A percentile compares a stretch with the other conserved stretches of the same genome.
Evolutionary conservation across 2,888 invertebrate genomes (phyloP).

Genomic region (Camptogramma bilineatum): DNA sequence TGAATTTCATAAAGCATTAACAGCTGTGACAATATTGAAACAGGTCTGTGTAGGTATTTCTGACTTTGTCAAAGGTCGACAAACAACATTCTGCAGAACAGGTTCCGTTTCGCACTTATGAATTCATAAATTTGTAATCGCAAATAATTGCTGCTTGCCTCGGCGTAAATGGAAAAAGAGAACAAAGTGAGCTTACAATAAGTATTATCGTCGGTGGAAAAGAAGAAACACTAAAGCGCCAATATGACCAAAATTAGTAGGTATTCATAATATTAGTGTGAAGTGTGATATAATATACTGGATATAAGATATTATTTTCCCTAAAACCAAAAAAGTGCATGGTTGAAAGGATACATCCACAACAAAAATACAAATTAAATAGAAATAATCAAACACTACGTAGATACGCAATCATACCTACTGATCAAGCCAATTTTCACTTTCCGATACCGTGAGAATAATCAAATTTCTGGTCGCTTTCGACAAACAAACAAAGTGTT

Average conservation of each 20-base stretch:
- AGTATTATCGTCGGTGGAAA: too few species aligned
- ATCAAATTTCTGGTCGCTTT: slow-evolving; percentile 68
- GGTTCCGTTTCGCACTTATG: slow-evolving; percentile 46
- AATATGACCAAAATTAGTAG: too few species aligned
- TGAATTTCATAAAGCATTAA: slow-evolving; percentile 18
- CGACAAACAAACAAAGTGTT: slow-evolving; percentile 59
- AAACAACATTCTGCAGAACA: slow-evolving; percentile 46
- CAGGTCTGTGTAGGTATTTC: slow-evolving; percentile 37
- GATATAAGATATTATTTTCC: too few species aligned
- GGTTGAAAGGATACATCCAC: too few species aligned
- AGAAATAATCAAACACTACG: too few species aligned
- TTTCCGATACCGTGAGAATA: slow-evolving; percentile 64
- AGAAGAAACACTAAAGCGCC: too few species aligned
- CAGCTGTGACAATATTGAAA: slow-evolving; percentile 30
- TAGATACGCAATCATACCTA: neutral
- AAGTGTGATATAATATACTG: too few species aligned
- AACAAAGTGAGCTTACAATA: slow-evolving; percentile 1
- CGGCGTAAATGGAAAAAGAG: slow-evolving; percentile 18
- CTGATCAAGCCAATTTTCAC: slow-evolving; percentile 45
- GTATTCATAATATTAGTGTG: too few species aligned
- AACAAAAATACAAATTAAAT: too few species aligned
- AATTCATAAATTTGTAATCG: slow-evolving; percentile 43
- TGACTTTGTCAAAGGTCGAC: slow-evolving; percentile 57
- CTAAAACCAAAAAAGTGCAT: too few species aligned
- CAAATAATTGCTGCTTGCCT: slow-evolving; percentile 32